Evolutionary conservation across 2,888 invertebrate species (phyloP).

Genomic region (Aleiodes alternator): DNA sequence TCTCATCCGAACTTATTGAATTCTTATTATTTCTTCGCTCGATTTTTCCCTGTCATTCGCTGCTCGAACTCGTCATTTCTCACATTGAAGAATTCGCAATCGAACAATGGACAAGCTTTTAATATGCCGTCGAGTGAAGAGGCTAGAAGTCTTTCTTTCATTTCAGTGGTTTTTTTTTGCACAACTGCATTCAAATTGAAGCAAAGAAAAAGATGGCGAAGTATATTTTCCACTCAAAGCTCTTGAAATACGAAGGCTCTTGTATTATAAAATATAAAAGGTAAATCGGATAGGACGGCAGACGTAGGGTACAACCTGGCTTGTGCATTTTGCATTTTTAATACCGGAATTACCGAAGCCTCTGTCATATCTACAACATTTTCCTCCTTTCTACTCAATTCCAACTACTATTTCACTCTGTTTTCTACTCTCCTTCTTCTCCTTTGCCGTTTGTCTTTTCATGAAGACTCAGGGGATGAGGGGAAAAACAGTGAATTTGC

Average conservation of each 20-base stretch:
- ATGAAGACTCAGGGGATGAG: neutral
- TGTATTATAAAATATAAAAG: conserved; percentile 38
- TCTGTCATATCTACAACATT: conserved; percentile 35
- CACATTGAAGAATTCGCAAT: conserved; percentile 44
- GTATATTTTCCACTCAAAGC: conserved; percentile 23
- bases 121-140: conserved; percentile 63
- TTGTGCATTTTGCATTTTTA: conserved; percentile 68
- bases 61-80: conserved; percentile 25
- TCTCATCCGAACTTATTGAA: conserved; percentile 17
- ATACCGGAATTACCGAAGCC: conserved; percentile 65
- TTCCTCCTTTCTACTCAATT: conserved; percentile 31
- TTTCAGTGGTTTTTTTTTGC: conserved; percentile 57
- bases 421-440: conserved; percentile 24
- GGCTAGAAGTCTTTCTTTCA: conserved; percentile 62
- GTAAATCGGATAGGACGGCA: conserved; percentile 42
- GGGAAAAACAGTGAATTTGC: conserved; percentile 60
- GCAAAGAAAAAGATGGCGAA: conserved; percentile 14
- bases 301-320: conserved; percentile 36
- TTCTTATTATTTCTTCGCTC: conserved; percentile 1
- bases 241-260: conserved; percentile 10
- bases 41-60: conserved; percentile 22
- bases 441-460: conserved; percentile 19
- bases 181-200: conserved; percentile 31
- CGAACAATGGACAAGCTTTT: conserved; percentile 65
- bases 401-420: conserved; percentile 27